Evolutionary conservation across 1,140 invertebrate genomes (phyloP).

Genomic region (Cepaea nemoralis): DNA sequence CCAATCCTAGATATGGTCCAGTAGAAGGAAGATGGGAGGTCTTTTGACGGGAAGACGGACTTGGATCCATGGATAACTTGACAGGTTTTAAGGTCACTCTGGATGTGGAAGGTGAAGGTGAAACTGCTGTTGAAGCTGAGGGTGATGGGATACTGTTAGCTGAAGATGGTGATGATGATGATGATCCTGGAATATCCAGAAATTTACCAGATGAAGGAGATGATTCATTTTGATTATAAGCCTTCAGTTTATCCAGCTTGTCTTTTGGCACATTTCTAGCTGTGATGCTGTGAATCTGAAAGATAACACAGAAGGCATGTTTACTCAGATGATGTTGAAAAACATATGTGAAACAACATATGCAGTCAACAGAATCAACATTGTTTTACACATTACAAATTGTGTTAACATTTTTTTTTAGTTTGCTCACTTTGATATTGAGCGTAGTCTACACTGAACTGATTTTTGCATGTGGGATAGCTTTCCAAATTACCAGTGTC

Average conservation of each 20-base stretch:
- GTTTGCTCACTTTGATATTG: too few relatives aligned
- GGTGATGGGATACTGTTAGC: neutral
- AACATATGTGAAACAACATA: too few relatives aligned
- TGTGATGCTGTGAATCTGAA: slow-evolving; percentile 64
- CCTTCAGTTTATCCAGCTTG: slow-evolving; percentile 53
- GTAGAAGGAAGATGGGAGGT: neutral
- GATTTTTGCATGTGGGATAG: too few relatives aligned
- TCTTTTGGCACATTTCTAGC: slow-evolving; percentile 59
- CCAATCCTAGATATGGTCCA: slow-evolving; percentile 22
- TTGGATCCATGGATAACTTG: neutral
- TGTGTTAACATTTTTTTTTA: too few relatives aligned
- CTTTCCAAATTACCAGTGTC: too few relatives aligned
- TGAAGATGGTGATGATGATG: neutral
- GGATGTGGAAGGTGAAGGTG: neutral
- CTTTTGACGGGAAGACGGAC: neutral
- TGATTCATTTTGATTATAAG: slow-evolving; percentile 13
- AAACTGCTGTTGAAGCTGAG: neutral
- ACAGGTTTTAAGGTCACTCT: neutral
- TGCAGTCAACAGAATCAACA: too few relatives aligned
- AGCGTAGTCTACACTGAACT: too few relatives aligned
- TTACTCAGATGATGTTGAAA: too few relatives aligned
- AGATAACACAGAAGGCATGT: too few relatives aligned
- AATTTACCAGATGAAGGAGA: neutral
- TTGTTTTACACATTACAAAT: too few relatives aligned
- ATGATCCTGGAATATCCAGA: neutral